A percentile compares a stretch with the other conserved stretches of the same genome.
These are phyloP conservation scores for Pyxicephalus adspersus DNA, from an alignment of 2,113 vertebrate species.

Conservation along the genomic window DNA sequence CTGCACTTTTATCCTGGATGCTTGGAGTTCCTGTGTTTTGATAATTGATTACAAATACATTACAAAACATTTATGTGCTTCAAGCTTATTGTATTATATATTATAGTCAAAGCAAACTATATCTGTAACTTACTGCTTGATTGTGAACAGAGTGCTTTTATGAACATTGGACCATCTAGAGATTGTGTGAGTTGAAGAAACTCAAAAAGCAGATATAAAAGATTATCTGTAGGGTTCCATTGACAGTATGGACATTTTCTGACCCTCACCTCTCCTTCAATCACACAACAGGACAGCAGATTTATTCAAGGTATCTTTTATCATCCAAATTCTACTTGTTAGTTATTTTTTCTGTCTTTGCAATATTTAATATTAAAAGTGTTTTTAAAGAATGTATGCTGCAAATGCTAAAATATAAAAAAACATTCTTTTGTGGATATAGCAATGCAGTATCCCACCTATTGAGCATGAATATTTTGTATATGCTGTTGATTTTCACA, in stretches of 20 bases:
- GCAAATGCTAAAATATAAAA: neutral
- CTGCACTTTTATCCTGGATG: too few species aligned
- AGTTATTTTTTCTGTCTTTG: neutral
- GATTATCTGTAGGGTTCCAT: conserved; percentile 18
- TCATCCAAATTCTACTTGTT: neutral
- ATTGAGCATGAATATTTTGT: neutral
- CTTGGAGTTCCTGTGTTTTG: too few species aligned
- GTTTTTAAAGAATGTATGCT: neutral
- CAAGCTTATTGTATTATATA: too few species aligned
- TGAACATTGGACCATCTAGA: neutral
- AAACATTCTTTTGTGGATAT: neutral
- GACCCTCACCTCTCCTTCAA: conserved; percentile 12
- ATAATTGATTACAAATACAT: too few species aligned
- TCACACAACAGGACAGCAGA: conserved; percentile 11
- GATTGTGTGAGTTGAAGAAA: neutral
- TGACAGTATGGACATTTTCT: conserved; percentile 7
- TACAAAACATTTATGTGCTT: too few species aligned
- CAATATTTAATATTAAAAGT: neutral
- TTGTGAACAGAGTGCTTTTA: neutral
- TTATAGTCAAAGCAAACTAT: neutral
- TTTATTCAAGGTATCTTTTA: neutral
- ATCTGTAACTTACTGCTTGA: neutral
- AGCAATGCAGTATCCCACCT: neutral
- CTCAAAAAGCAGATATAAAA: neutral
- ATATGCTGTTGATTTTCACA: neutral